A percentile compares a stretch with the other conserved stretches of the same genome.
Evolutionary conservation across 2,888 invertebrate genomes (phyloP).

Genomic region (Synanthedon formicaeformis): DNA sequence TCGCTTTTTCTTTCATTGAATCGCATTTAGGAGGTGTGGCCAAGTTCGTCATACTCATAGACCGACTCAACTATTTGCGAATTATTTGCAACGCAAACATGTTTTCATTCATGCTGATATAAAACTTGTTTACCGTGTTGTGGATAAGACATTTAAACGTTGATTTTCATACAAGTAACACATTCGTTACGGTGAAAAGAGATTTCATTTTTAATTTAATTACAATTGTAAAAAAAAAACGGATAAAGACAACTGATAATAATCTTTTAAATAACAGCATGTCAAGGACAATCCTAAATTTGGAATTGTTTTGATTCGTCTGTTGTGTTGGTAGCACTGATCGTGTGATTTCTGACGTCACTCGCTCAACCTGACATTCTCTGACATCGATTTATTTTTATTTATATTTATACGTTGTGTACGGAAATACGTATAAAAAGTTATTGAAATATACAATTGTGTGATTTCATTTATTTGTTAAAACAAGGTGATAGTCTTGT

Average conservation of each 20-base stretch:
- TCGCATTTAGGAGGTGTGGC: constrained; percentile 39
- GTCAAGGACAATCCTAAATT: not conserved
- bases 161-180: not conserved
- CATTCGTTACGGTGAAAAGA: not conserved
- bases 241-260: not conserved
- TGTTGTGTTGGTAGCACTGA: constrained; percentile 44
- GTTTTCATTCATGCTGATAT: constrained; percentile 35
- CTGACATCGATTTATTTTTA: constrained; percentile 48
- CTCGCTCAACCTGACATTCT: constrained; percentile 6
- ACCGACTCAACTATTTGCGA: constrained; percentile 7
- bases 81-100: constrained; percentile 29
- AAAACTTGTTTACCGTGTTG: constrained; percentile 17
- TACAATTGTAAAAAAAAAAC: not conserved
- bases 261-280: not conserved
- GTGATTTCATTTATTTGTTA: too few species aligned
- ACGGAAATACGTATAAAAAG: constrained; percentile 3
- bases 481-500: not conserved
- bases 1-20: constrained; percentile 22
- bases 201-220: not conserved
- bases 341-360: constrained; percentile 59
- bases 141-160: not conserved
- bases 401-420: constrained; percentile 17
- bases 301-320: constrained; percentile 28
- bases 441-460: too few species aligned
- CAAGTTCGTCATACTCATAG: constrained; percentile 10